These are phyloP conservation scores for Vultur gryphus DNA, from an alignment of 2,797 vertebrate genomes.

Conservation along the genomic window DNA sequence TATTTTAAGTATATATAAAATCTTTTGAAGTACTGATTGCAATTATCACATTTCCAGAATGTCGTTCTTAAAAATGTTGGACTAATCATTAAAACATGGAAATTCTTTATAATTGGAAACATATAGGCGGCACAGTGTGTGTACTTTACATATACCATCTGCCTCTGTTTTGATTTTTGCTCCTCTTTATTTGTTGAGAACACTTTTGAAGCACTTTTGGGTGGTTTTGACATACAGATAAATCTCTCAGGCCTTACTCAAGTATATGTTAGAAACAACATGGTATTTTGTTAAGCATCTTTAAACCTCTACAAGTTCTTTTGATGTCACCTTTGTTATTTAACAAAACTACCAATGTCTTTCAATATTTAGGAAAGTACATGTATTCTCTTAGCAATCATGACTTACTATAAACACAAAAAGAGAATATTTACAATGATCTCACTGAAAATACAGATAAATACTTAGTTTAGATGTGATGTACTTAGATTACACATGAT, in stretches of 20 bases:
- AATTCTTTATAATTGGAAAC: conserved; percentile 8
- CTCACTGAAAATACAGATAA: not conserved
- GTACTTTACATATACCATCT: not conserved
- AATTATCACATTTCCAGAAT: conserved; percentile 9
- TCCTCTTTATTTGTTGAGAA: not conserved
- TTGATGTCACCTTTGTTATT: not conserved
- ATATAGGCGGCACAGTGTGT: not conserved
- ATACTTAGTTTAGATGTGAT: not conserved
- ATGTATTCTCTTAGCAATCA: not conserved
- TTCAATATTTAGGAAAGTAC: not conserved
- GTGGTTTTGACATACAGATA: not conserved
- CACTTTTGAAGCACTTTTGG: not conserved
- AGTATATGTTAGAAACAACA: not conserved
- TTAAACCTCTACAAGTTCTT: not conserved
- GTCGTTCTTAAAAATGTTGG: not conserved
- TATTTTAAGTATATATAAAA: not conserved
- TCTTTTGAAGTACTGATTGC: not conserved
- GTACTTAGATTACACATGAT: not conserved
- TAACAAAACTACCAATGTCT: not conserved
- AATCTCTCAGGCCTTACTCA: not conserved
- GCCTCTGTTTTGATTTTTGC: not conserved
- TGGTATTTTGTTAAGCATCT: not conserved
- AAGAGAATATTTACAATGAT: not conserved
- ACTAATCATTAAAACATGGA: not conserved
- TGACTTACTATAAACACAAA: not conserved